Conservation (phyloP, 2,113 vertebrate species). For the Mobula birostris region DNA sequence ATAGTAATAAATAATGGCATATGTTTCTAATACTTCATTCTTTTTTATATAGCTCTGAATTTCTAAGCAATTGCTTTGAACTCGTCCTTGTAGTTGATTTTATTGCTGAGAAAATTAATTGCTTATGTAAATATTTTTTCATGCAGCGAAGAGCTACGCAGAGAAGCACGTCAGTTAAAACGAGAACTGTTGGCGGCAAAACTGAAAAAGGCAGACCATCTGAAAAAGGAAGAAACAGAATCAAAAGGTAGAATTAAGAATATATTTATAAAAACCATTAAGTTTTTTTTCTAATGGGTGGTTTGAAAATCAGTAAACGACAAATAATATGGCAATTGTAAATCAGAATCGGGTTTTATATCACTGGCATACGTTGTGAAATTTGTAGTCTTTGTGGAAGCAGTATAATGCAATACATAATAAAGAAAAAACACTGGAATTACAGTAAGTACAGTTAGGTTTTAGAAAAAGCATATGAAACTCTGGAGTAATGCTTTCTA, state of each 20-base stretch:
- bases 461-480: no score
- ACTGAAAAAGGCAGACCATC: constrained; percentile 69
- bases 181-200: constrained; percentile 86
- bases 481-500: no score
- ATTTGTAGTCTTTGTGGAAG: no score
- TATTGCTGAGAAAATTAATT: constrained; percentile 42
- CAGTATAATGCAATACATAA: no score
- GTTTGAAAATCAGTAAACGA: not conserved
- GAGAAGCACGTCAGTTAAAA: constrained; percentile 84
- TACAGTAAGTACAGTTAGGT: no score
- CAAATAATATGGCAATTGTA: not conserved
- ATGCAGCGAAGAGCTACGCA: constrained; percentile 81
- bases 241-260: constrained; percentile 59
- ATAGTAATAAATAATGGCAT: not conserved
- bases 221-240: constrained; percentile 55
- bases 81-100: constrained; percentile 42
- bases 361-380: no score
- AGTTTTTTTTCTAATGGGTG: not conserved
- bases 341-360: no score
- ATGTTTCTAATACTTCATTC: constrained; percentile 38
- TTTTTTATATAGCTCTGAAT: constrained; percentile 44
- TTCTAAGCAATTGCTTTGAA: constrained; percentile 42
- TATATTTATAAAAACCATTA: not conserved
- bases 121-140: constrained; percentile 46
- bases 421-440: no score